Evolutionary conservation across 2,888 invertebrate genomes (phyloP), one percentile per base, ranked within the genome.

Genomic region (Helicoverpa assulta): DNA sequence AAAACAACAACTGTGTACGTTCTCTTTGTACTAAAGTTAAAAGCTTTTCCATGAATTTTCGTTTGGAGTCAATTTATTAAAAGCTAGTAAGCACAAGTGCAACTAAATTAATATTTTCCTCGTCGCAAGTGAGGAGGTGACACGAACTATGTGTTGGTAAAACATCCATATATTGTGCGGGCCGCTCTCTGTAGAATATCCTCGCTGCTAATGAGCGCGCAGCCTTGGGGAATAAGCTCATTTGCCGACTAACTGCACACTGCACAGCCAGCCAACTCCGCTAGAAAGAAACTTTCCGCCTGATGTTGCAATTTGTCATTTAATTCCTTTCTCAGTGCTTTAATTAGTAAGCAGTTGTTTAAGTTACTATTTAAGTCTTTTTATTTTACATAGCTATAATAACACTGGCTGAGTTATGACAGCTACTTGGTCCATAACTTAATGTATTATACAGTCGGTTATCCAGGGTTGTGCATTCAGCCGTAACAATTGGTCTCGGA

Each of bases 141-240:
- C 80, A 76, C 63, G 73, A 82, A 72, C 71, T 70, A 68, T 75
- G 76, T 80, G 69, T 82, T 80, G 53, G 73, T 82, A 82, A 80
- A 87, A 82, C 83, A 83, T 84, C 80, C 80, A 86, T 86, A 84
- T 81, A 86, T 87, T 87, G 86, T 81, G 74, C 75, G 73, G 68
- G 55, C 51, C 71, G 76, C 79, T 81, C 85, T 81, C 85, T 80
- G 84, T 81, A 83, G 84, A 88, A 88, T 88, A 87, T 86, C 85
- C 81, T 83, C 78, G 81, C 80, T 86, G 82, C 90, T 93, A 93
- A 94, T 93, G 92, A 93, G 91, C 88, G 83, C 57, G 81, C 84
- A 86, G 91, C 92, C 92, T 87, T 83, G 83, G 92, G 92, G 92
- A 92, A 89, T 90, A 89, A 91, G 89, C 91, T 93, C 90, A 91